These are phyloP conservation scores for Noctua janthina DNA, from an alignment of 2,888 invertebrate genomes.

Conservation along the genomic window DNA sequence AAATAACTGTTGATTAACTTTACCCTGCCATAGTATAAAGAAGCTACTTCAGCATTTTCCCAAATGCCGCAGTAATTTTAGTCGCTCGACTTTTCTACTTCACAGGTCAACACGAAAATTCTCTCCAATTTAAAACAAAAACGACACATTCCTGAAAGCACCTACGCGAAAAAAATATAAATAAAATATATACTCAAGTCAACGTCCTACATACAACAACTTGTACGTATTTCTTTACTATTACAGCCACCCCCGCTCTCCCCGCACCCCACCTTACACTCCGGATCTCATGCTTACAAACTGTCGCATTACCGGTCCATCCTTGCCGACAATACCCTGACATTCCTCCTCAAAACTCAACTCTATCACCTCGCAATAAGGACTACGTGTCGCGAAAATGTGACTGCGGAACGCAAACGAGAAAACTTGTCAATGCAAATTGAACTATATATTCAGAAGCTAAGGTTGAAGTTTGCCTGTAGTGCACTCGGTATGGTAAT, in stretches of 20 bases:
- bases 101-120: constrained; percentile 41
- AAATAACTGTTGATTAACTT: neutral
- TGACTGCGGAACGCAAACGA: constrained; percentile 67
- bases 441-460: constrained; percentile 74
- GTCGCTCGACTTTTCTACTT: constrained; percentile 3
- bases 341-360: constrained; percentile 72
- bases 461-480: constrained; percentile 72
- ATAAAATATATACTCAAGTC: constrained; percentile 84
- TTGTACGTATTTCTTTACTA: constrained; percentile 87
- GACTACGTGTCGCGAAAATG: constrained; percentile 64
- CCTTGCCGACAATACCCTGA: constrained; percentile 81
- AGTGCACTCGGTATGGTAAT: constrained; percentile 77
- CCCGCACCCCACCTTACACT: constrained; percentile 72
- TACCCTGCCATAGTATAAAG: neutral
- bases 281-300: constrained; percentile 90
- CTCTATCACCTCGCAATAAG: constrained; percentile 73
- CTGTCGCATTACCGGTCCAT: constrained; percentile 89
- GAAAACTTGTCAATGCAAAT: constrained; percentile 69
- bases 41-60: neutral
- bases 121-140: constrained; percentile 56
- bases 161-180: constrained; percentile 73
- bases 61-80: constrained; percentile 19
- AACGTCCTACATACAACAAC: constrained; percentile 80
- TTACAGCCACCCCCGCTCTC: constrained; percentile 72
- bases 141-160: constrained; percentile 52